These are phyloP conservation scores for Troides helena DNA, from an alignment of 2,888 invertebrate genomes.

Conservation along the genomic window DNA sequence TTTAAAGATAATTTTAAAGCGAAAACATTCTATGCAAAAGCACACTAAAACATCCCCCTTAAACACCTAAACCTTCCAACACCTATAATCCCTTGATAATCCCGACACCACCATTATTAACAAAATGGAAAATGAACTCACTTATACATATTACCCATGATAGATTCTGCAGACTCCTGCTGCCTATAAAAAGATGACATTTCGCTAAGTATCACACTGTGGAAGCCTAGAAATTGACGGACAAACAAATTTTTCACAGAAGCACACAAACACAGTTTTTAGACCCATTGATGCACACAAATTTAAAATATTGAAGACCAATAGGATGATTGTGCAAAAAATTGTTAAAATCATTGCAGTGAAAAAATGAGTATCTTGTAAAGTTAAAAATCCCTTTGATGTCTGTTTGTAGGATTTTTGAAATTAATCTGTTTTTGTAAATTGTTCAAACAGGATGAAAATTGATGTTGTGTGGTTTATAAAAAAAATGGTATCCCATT, in stretches of 20 bases:
- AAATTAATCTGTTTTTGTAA: constrained; percentile 32
- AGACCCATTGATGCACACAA: constrained; percentile 40
- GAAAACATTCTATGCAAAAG: neutral
- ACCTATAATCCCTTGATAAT: constrained; percentile 48
- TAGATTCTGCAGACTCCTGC: constrained; percentile 43
- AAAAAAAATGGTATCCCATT: constrained; percentile 46
- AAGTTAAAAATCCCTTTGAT: constrained; percentile 57
- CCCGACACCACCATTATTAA: constrained; percentile 69
- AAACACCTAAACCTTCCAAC: constrained; percentile 33
- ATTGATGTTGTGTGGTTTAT: constrained; percentile 30
- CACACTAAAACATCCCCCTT: constrained; percentile 27
- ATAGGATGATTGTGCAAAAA: constrained; percentile 34
- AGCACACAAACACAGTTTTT: constrained; percentile 48
- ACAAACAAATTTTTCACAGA: constrained; percentile 43
- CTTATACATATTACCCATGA: constrained; percentile 62
- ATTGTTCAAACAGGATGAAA: constrained; percentile 26
- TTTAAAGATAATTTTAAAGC: neutral
- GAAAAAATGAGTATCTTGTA: constrained; percentile 45
- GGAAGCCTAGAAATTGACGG: constrained; percentile 56
- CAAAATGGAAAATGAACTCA: constrained; percentile 75
- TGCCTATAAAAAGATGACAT: constrained; percentile 55
- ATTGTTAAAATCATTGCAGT: constrained; percentile 35
- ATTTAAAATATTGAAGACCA: constrained; percentile 13
- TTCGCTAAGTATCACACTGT: constrained; percentile 61
- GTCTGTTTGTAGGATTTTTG: constrained; percentile 55